Evolutionary conservation across 2,113 vertebrate species (phyloP), one percentile per base, ranked within the genome.

Genomic region (Neodon shergylaensis): DNA sequence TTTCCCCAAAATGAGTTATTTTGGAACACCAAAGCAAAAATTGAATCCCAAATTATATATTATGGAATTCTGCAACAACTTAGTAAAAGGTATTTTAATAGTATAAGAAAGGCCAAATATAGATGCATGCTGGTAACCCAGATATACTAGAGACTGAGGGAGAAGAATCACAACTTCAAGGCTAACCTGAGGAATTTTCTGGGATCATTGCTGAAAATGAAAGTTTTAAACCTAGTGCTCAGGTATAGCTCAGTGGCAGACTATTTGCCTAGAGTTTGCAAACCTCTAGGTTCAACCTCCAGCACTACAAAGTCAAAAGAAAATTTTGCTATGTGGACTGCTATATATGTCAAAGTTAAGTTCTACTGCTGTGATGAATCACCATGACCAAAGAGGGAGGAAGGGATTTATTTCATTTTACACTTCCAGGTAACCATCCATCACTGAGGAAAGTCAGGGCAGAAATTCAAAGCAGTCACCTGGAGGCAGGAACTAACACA

Each of bases 291-390:
- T 63, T 83, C 54, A 63, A 19, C 26, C 13, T 10, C 36, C 12
- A 84, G 12, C 13, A 84, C 54, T 7, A 3, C 1, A 63, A 63
- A 65, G 42, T 14, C 22, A 63, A 83, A 44, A 92, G 21, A 0
- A 61, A 11, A 77, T 58, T 91, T 96, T 85, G 3, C 12, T 42
- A 82, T 72, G 42, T 36, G 93, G 95, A 86, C 90, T 88, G 90
- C 92, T 21, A 63, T 65, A 49, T 88, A 65, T 96, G n/a, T 79
- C 49, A 36, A 7, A 31, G 76, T 78, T 33, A 78, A 47, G 44
- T 77, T 70, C 76, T 49, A 78, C 24, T 49, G 14, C 44, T 49
- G 14, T 49, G 26, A 78, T 49, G 17, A 78, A 33, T 78, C 76
- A 33, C 14, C 44, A 78, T 78, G 44, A 17, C 24, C 14, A 49